Percentiles rank a stretch among this genome's conserved stretches.
phyloP scores from a whole-genome alignment of 2,113 vertebrate genomes.

The Pungitius pungitius region DNA sequence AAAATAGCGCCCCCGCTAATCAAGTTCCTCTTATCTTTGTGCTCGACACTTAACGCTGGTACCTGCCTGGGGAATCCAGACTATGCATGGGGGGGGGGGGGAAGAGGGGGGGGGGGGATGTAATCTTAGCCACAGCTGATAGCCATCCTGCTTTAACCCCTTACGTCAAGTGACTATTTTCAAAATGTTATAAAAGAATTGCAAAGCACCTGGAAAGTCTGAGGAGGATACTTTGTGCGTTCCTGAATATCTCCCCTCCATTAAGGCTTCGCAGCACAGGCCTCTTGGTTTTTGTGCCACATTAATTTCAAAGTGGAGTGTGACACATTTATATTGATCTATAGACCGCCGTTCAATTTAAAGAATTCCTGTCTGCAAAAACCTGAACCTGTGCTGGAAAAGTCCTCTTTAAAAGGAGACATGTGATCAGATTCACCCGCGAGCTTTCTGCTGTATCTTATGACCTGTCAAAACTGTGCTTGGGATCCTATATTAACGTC shows the following conservation, averaged over 20 bases:
- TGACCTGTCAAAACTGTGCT: background rate
- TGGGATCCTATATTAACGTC: background rate
- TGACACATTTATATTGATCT: background rate
- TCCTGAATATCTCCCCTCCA: background rate
- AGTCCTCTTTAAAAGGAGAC: background rate
- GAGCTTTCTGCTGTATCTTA: background rate
- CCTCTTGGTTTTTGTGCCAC: background rate
- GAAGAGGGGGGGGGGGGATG: constrained; percentile 51
- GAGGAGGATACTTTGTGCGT: background rate
- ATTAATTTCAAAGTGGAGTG: background rate
- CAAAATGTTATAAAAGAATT: background rate
- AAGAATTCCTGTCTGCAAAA: background rate
- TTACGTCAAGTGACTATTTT: constrained; percentile 13
- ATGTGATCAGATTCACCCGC: background rate
- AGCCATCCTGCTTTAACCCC: constrained; percentile 9
- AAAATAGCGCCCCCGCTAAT: constrained; percentile 70
- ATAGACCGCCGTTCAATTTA: background rate
- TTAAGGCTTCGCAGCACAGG: background rate
- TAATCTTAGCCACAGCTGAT: constrained; percentile 61
- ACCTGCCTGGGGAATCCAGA: constrained; percentile 71
- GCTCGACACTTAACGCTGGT: constrained; percentile 66
- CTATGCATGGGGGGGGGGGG: constrained; percentile 54
- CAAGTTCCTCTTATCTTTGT: constrained; percentile 69
- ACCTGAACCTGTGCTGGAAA: background rate
- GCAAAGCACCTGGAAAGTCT: background rate